A percentile compares a stretch with the other conserved stretches of the same genome.
Evolutionary conservation across 2,113 vertebrate genomes (phyloP).

Genomic region (Calyptommatus sinebrachiatus): DNA sequence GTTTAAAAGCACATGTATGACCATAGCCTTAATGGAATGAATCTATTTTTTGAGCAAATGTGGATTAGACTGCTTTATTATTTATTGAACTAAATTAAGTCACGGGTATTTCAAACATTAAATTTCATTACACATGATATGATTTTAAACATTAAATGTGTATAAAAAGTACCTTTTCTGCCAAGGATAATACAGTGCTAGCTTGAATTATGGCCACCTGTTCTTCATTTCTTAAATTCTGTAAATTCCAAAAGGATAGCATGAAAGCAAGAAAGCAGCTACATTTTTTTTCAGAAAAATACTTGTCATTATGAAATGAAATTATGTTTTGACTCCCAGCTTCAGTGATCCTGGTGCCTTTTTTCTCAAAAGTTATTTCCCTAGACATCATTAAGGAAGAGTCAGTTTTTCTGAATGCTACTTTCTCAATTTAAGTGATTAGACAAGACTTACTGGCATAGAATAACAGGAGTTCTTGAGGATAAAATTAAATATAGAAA

Average conservation of each 20-base stretch:
- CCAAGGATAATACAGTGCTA: constrained; percentile 94
- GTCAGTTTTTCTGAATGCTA: background rate
- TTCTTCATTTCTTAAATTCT: constrained; percentile 98
- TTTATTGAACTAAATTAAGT: no score
- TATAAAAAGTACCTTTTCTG: constrained; percentile 87
- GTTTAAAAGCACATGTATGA: no score
- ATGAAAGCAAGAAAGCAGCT: constrained; percentile 15
- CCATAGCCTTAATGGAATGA: no score
- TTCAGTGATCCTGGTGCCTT: background rate
- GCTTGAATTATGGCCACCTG: constrained; percentile 99
- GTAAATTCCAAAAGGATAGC: constrained; percentile 32
- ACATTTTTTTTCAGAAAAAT: constrained; percentile 7
- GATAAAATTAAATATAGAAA: background rate
- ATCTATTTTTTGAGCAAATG: no score
- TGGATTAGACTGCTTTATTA: no score
- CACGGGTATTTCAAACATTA: no score
- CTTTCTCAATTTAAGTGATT: background rate
- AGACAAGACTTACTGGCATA: background rate
- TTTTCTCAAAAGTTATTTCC: background rate
- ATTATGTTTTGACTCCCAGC: background rate
- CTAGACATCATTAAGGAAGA: background rate
- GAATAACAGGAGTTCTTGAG: background rate
- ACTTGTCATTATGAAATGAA: background rate
- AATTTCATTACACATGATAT: background rate
- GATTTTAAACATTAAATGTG: background rate